Conservation (phyloP, 2,797 vertebrate species). For the Alexandromys oeconomus region DNA sequence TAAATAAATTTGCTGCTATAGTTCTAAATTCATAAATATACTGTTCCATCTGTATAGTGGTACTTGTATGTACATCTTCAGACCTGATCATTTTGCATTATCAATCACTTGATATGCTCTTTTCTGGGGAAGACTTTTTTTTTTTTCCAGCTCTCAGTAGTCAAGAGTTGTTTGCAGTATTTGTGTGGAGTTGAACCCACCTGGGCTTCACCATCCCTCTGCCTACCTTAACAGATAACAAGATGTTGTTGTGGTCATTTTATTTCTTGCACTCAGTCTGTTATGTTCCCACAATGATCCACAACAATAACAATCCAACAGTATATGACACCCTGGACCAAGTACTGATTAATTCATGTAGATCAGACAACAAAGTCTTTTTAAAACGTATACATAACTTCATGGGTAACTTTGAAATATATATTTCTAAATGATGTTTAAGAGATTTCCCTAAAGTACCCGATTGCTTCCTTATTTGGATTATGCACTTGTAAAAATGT, state of each 20-base stretch:
- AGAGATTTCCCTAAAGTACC: background rate
- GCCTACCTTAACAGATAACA: background rate
- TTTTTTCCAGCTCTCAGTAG: background rate
- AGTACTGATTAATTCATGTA: background rate
- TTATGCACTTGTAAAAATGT: constrained; percentile 19
- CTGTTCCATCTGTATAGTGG: background rate
- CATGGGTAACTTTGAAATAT: background rate
- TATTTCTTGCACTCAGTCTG: background rate
- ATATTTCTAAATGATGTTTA: constrained; percentile 17
- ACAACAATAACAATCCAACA: background rate
- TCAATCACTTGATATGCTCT: background rate
- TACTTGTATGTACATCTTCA: background rate
- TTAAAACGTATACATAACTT: background rate
- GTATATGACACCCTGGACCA: background rate
- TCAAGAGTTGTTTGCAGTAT: background rate
- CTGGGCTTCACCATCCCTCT: background rate
- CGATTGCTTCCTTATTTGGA: constrained; percentile 39
- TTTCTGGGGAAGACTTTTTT: background rate
- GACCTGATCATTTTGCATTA: background rate
- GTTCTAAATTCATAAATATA: background rate
- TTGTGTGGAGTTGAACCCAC: background rate
- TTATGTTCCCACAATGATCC: background rate
- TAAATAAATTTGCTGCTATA: background rate
- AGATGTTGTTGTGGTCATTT: background rate
- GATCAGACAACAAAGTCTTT: background rate